Evolutionary conservation across 2,113 vertebrate species (phyloP).

Genomic region (Pseudorectes ferrugineus): DNA sequence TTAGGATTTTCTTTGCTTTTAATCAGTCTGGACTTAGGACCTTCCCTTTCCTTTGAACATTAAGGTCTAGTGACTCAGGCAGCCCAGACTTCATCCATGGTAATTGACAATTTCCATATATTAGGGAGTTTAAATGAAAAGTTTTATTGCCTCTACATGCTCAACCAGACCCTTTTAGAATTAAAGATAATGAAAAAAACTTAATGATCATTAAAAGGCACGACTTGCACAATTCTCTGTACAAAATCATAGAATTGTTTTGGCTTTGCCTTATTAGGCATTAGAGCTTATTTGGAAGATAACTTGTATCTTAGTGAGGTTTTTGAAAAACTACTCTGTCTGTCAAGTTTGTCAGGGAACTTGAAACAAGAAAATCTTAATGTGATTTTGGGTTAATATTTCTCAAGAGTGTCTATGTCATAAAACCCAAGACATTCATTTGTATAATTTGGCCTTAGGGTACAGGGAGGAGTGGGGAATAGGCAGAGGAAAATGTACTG

Average conservation of each 20-base stretch:
- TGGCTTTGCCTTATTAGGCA: neutral
- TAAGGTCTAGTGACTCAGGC: neutral
- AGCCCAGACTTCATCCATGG: neutral
- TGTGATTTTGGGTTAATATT: slow-evolving; percentile 11
- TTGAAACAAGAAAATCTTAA: neutral
- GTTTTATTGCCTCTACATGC: neutral
- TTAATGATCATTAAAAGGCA: neutral
- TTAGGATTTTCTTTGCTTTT: slow-evolving; percentile 4
- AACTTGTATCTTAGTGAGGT: neutral
- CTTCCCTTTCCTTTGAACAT: neutral
- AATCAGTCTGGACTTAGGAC: neutral
- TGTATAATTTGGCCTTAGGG: slow-evolving; percentile 23
- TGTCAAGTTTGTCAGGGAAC: neutral
- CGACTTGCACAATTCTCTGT: neutral
- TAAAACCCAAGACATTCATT: neutral
- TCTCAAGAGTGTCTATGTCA: slow-evolving; percentile 1
- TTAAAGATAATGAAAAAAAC: neutral
- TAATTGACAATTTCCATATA: neutral
- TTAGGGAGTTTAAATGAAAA: neutral
- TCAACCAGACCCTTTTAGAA: neutral
- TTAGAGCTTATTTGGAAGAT: neutral
- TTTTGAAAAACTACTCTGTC: neutral
- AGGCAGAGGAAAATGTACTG: slow-evolving; percentile 4
- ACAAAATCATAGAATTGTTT: neutral
- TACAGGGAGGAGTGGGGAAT: neutral